Conservation (phyloP, 2,797 vertebrate genomes). For the Perodicticus potto region DNA sequence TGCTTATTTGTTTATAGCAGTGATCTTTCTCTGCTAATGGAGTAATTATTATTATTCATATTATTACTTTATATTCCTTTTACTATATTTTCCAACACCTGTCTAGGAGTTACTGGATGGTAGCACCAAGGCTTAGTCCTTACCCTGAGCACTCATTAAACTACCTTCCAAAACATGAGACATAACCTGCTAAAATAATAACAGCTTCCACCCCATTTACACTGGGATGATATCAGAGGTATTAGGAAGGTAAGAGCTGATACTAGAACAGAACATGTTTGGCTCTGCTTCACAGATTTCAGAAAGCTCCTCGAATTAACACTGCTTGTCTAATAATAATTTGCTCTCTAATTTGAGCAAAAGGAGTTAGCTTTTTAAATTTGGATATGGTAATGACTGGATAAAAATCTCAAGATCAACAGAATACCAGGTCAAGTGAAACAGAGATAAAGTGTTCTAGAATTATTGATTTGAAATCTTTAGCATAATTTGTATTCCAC, state of each 20-base stretch:
- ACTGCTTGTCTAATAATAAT: background rate
- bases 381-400: background rate
- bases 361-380: background rate
- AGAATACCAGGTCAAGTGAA: background rate
- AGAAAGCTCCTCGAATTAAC: background rate
- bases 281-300: background rate
- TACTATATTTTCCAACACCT: background rate
- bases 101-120: background rate
- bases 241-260: background rate
- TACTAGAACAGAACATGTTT: background rate
- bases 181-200: background rate
- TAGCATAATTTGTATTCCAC: background rate
- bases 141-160: background rate
- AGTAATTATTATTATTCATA: background rate
- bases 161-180: background rate
- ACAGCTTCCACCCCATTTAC: background rate
- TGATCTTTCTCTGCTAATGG: background rate
- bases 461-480: conserved; percentile 13
- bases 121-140: background rate
- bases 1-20: background rate
- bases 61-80: background rate
- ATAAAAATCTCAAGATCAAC: background rate
- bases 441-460: background rate
- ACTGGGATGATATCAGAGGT: background rate
- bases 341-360: too few relatives aligned